Evolutionary conservation across 1,140 invertebrate species (phyloP).

Genomic region (Dufourea novaeangliae): DNA sequence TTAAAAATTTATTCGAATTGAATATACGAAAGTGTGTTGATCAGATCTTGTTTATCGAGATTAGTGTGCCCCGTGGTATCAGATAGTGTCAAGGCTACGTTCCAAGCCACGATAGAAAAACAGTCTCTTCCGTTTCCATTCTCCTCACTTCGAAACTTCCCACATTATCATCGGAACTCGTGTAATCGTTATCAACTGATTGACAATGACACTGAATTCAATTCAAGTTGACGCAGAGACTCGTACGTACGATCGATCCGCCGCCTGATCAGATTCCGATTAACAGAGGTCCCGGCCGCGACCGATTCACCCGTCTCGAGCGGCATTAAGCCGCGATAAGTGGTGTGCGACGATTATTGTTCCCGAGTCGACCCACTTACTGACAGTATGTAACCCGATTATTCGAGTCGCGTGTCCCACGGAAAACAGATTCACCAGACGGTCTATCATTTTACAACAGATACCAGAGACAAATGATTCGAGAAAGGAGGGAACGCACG

Average conservation of each 20-base stretch:
- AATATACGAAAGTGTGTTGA: too few species aligned
- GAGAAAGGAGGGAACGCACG: not conserved
- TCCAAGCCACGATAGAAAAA: too few species aligned
- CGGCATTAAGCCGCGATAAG: slow-evolving; percentile 14
- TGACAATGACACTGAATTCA: not conserved
- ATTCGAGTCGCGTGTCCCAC: not conserved
- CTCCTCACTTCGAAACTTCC: not conserved
- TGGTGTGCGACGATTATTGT: not conserved
- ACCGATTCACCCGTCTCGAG: not conserved
- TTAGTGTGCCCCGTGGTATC: too few species aligned
- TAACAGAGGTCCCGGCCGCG: not conserved
- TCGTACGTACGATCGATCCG: not conserved
- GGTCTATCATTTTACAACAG: not conserved
- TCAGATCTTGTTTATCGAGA: too few species aligned
- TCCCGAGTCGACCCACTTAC: not conserved
- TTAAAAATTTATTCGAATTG: too few species aligned
- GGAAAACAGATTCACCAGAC: not conserved
- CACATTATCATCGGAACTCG: not conserved
- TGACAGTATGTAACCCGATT: not conserved
- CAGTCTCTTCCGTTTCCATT: too few species aligned
- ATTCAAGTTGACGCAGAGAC: too few species aligned
- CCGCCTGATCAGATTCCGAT: not conserved
- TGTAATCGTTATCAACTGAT: not conserved
- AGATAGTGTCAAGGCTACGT: too few species aligned
- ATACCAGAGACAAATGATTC: not conserved